phyloP scores from a whole-genome alignment of 2,113 vertebrate genomes.

The Neopipo cinnamomea region DNA sequence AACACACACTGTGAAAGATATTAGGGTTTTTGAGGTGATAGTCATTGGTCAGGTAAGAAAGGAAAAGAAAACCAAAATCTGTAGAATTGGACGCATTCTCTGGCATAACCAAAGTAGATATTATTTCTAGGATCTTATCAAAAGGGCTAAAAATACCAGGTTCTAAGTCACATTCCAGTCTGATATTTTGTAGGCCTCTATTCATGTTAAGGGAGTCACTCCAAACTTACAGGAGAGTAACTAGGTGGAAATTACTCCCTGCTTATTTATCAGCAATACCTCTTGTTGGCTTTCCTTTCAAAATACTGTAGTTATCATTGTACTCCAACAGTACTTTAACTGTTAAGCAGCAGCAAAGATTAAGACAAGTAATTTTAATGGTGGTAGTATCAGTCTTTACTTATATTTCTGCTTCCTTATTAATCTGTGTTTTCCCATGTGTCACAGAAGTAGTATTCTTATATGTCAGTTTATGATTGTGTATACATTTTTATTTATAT shows the following conservation, averaged over 20 bases:
- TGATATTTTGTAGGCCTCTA: not conserved
- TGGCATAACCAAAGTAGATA: not conserved
- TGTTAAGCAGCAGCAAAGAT: not conserved
- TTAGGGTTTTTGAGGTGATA: not conserved
- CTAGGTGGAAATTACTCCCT: not conserved
- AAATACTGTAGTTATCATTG: not conserved
- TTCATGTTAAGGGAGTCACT: not conserved
- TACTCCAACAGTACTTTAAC: not conserved
- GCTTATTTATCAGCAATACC: not conserved
- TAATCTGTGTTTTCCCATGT: not conserved
- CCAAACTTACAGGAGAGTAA: not conserved
- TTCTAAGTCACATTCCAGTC: not conserved
- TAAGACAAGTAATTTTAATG: not conserved
- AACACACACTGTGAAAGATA: not conserved
- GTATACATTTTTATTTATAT: not conserved
- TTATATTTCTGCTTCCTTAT: not conserved
- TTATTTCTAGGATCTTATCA: not conserved
- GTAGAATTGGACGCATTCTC: not conserved
- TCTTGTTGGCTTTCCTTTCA: not conserved
- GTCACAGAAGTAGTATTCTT: not conserved
- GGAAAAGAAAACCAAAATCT: not conserved
- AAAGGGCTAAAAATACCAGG: not conserved
- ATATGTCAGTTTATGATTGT: not conserved
- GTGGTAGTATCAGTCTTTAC: not conserved
- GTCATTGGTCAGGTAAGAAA: not conserved